Conservation (phyloP, 2,888 invertebrate genomes). For the Parelbella ahira region DNA sequence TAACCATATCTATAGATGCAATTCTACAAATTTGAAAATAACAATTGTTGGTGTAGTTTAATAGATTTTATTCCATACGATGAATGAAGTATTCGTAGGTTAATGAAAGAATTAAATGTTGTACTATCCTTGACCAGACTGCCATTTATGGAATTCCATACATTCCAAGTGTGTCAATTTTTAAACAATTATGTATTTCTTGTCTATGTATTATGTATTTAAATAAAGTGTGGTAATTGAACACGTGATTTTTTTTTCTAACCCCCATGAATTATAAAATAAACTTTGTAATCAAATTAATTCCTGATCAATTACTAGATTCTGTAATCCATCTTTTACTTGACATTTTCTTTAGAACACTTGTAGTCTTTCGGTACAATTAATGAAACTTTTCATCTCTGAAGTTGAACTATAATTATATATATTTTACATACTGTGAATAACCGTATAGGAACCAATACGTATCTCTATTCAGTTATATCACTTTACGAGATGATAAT, state of each 20-base stretch:
- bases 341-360: no score
- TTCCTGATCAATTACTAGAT: no score
- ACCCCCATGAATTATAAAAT: no score
- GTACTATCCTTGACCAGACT: slow-evolving; percentile 49
- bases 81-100: slow-evolving; percentile 13
- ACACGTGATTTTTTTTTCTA: background rate
- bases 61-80: slow-evolving; percentile 18
- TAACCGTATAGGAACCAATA: no score
- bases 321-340: no score
- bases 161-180: slow-evolving; percentile 61
- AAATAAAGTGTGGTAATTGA: slow-evolving; percentile 37
- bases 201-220: slow-evolving; percentile 26
- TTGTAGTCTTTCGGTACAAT: no score
- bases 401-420: no score
- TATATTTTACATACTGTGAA: no score
- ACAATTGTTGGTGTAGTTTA: slow-evolving; percentile 16
- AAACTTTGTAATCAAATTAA: no score
- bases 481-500: no score
- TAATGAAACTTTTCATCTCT: no score
- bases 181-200: slow-evolving; percentile 48
- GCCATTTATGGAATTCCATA: slow-evolving; percentile 38
- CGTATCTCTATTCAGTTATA: no score
- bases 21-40: slow-evolving; percentile 9
- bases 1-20: slow-evolving; percentile 15
- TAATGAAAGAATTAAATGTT: slow-evolving; percentile 12